These are phyloP conservation scores for Julus scandinavius DNA, from an alignment of 2,888 invertebrate species.

Conservation along the genomic window DNA sequence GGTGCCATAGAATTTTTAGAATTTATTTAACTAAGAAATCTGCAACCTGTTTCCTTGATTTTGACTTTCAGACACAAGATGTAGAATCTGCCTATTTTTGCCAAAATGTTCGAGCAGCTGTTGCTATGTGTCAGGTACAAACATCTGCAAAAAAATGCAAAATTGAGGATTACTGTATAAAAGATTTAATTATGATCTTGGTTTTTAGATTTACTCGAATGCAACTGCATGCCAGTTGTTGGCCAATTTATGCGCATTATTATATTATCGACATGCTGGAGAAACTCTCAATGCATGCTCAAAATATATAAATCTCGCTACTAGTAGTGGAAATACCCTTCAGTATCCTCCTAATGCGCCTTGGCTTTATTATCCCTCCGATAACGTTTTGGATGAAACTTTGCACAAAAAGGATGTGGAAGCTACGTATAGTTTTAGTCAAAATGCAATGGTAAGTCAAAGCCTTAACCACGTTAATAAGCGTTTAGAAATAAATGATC, in stretches of 20 bases:
- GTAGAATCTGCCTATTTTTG: slow-evolving; percentile 53
- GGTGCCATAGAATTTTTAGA: background rate
- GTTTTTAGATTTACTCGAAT: slow-evolving; percentile 44
- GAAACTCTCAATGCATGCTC: slow-evolving; percentile 52
- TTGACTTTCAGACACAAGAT: slow-evolving; percentile 37
- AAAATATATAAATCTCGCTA: slow-evolving; percentile 43
- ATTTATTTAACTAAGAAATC: background rate
- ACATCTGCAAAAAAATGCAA: background rate
- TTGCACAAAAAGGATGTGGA: slow-evolving; percentile 53
- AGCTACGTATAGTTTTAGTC: slow-evolving; percentile 50
- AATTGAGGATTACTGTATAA: background rate
- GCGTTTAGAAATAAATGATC: background rate
- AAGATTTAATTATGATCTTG: background rate
- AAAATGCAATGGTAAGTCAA: background rate
- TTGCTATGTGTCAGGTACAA: slow-evolving; percentile 51
- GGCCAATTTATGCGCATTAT: slow-evolving; percentile 49
- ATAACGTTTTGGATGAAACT: slow-evolving; percentile 48
- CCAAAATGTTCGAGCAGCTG: slow-evolving; percentile 48
- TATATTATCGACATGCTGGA: slow-evolving; percentile 49
- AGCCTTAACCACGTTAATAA: background rate
- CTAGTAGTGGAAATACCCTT: background rate
- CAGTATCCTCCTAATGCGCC: slow-evolving; percentile 46
- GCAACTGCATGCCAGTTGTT: slow-evolving; percentile 51
- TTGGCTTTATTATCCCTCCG: slow-evolving; percentile 53
- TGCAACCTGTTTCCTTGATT: background rate